phyloP scores from a whole-genome alignment of 2,888 invertebrate species.

The Norana najaformis region DNA sequence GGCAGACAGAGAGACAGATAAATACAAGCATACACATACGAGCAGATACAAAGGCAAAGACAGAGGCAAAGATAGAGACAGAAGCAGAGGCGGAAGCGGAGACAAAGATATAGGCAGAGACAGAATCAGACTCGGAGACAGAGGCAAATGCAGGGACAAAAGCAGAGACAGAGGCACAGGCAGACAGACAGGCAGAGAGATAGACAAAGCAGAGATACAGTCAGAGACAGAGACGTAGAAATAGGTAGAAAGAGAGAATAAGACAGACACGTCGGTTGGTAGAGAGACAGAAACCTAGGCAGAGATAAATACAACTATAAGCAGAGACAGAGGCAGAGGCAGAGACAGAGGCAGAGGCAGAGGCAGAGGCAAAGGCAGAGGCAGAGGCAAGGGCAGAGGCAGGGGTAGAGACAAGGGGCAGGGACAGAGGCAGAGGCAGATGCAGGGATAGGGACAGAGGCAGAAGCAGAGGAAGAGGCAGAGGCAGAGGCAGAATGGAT shows the following conservation, averaged over 20 bases:
- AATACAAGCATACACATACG: no score
- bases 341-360: not conserved
- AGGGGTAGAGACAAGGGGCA: no score
- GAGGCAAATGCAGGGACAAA: not conserved
- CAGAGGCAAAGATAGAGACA: not conserved
- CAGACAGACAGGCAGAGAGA: not conserved
- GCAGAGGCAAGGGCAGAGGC: no score
- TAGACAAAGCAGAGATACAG: not conserved
- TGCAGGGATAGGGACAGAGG: no score
- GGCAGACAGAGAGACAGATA: no score
- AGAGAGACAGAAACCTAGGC: not conserved
- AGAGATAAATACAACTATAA: not conserved
- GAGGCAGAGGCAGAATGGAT: not conserved
- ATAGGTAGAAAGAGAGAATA: not conserved
- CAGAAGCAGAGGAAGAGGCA: not conserved
- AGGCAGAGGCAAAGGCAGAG: not conserved
- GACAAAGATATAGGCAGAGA: not conserved
- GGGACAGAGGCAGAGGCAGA: no score
- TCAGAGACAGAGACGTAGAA: not conserved
- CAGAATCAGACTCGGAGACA: not conserved
- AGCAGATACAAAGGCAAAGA: not conserved
- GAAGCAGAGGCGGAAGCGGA: not conserved
- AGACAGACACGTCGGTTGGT: not conserved
- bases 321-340: not conserved
- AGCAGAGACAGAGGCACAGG: not conserved